phyloP scores from a whole-genome alignment of 2,797 vertebrate species.

The Thamnophis elegans region DNA sequence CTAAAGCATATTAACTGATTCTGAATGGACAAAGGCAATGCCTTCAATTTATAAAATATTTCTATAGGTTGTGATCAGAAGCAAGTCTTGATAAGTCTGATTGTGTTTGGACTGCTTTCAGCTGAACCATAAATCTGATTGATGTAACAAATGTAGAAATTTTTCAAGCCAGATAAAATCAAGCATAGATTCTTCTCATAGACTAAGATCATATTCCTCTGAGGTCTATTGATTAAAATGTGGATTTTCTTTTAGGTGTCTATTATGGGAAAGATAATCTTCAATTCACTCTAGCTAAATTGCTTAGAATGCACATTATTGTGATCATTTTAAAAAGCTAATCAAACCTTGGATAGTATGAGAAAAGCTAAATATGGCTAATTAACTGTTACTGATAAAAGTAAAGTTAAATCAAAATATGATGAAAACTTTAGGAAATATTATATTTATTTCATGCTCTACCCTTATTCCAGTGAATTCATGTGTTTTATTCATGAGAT shows the following conservation, averaged over 20 bases:
- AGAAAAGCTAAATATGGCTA: background rate
- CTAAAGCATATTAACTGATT: background rate
- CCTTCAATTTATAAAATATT: background rate
- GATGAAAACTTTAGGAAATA: background rate
- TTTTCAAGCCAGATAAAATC: background rate
- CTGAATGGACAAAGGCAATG: background rate
- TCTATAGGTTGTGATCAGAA: background rate
- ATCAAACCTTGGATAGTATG: background rate
- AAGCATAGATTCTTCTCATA: background rate
- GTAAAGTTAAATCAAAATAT: background rate
- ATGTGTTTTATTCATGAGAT: background rate
- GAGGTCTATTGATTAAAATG: background rate
- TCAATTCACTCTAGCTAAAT: background rate
- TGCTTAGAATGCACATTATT: background rate
- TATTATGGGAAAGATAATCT: background rate
- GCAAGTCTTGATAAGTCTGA: background rate
- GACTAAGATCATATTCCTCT: background rate
- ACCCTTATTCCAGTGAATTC: background rate
- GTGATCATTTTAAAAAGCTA: background rate
- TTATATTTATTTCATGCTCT: background rate
- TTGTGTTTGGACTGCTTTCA: background rate
- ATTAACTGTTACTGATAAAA: background rate
- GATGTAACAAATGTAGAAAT: background rate
- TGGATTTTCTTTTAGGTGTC: background rate
- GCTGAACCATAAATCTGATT: background rate